These are phyloP conservation scores for Tragelaphus buxtoni DNA, from an alignment of 2,113 vertebrate species.

Conservation along the genomic window DNA sequence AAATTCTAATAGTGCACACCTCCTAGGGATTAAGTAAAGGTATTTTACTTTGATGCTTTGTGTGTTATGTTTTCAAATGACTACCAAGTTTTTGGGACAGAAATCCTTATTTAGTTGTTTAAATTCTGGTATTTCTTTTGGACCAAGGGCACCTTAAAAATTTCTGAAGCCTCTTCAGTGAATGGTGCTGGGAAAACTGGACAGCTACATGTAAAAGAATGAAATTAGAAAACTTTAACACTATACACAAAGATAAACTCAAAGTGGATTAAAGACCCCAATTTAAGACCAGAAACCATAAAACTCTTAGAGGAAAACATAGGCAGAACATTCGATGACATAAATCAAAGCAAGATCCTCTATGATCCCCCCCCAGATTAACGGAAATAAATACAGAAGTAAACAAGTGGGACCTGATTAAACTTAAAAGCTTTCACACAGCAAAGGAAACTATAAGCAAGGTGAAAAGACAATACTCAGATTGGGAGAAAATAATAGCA, in stretches of 20 bases:
- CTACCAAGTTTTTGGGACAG: neutral
- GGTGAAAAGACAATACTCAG: neutral
- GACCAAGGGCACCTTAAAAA: neutral
- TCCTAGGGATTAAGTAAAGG: neutral
- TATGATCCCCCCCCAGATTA: neutral
- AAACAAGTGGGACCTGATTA: neutral
- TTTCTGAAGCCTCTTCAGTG: neutral
- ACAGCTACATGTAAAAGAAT: neutral
- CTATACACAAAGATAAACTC: neutral
- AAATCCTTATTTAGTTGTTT: neutral
- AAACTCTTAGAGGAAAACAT: neutral
- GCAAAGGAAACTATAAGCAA: neutral
- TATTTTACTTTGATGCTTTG: neutral
- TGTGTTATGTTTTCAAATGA: neutral
- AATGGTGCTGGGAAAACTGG: neutral
- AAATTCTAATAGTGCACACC: neutral
- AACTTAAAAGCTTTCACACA: neutral
- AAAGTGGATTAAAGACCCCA: neutral
- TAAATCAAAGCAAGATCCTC: neutral
- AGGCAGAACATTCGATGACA: neutral
- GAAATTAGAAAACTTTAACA: neutral
- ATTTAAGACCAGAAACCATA: neutral
- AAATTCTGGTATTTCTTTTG: neutral
- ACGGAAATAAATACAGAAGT: neutral
- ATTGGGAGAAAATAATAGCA: neutral